These are phyloP conservation scores for Neoaliturus tenellus DNA, from an alignment of 2,888 invertebrate species.

Conservation along the genomic window DNA sequence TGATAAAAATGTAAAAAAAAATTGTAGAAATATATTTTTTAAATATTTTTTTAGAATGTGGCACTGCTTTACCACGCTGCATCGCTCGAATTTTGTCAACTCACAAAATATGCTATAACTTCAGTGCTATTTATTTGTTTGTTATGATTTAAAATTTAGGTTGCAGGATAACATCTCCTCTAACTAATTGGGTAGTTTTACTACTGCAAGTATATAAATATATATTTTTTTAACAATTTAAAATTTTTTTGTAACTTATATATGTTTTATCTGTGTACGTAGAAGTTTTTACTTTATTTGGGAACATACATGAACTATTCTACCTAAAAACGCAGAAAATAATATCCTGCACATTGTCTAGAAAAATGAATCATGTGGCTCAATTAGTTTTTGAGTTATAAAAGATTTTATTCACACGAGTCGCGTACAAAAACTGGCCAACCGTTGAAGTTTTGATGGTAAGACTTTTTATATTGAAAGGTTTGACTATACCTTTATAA, in stretches of 20 bases:
- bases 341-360: slow-evolving; percentile 13
- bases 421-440: slow-evolving; percentile 9
- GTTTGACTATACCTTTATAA: slow-evolving; percentile 13
- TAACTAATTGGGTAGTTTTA: slow-evolving; percentile 13
- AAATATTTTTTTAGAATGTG: slow-evolving; percentile 7
- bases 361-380: slow-evolving; percentile 13
- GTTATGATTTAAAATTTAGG: slow-evolving; percentile 13
- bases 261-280: slow-evolving; percentile 13
- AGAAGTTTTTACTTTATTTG: slow-evolving; percentile 1
- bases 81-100: slow-evolving; percentile 13
- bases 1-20: slow-evolving; percentile 13
- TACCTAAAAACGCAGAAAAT: slow-evolving; percentile 13
- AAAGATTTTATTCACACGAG: slow-evolving; percentile 13
- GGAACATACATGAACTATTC: slow-evolving; percentile 13
- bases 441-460: slow-evolving; percentile 13
- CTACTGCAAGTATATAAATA: slow-evolving; percentile 13
- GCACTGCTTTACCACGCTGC: slow-evolving; percentile 13
- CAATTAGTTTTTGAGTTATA: slow-evolving; percentile 13
- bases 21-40: slow-evolving; percentile 13
- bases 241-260: slow-evolving; percentile 8
- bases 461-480: slow-evolving; percentile 13
- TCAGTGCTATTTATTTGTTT: slow-evolving; percentile 8
- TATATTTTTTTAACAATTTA: slow-evolving; percentile 8
- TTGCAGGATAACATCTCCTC: slow-evolving; percentile 13
- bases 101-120: slow-evolving; percentile 13